phyloP scores from a whole-genome alignment of 2,888 invertebrate species.

The Rhyacophila evoluta region DNA sequence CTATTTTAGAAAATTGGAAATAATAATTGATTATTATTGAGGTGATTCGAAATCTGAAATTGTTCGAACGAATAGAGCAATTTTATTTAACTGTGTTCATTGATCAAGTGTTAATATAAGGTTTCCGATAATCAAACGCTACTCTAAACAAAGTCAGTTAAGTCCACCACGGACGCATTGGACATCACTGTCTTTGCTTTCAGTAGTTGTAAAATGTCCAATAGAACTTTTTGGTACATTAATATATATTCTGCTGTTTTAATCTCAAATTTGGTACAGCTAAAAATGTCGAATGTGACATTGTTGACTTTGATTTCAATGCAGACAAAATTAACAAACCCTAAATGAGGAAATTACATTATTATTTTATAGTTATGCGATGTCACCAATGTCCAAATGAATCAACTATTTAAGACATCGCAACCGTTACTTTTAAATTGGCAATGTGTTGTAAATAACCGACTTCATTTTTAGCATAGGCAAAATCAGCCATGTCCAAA shows the following conservation, averaged over 20 bases:
- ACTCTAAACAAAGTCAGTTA: neutral
- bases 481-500: neutral
- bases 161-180: neutral
- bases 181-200: too few relatives aligned
- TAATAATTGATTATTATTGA: neutral
- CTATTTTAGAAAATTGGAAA: neutral
- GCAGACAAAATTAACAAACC: too few relatives aligned
- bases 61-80: neutral
- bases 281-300: neutral
- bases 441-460: too few relatives aligned
- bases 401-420: too few relatives aligned
- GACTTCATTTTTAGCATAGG: neutral
- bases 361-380: too few relatives aligned
- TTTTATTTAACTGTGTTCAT: constrained; percentile 13
- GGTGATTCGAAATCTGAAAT: neutral
- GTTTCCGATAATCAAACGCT: neutral
- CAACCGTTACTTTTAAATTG: too few relatives aligned
- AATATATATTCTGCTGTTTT: too few relatives aligned
- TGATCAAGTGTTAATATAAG: neutral
- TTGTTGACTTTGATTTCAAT: neutral
- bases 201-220: too few relatives aligned
- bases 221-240: too few relatives aligned
- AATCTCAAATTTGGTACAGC: too few relatives aligned
- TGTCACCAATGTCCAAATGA: too few relatives aligned
- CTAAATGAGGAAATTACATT: too few relatives aligned